Evolutionary conservation across 2,113 vertebrate genomes (phyloP).

Genomic region (Gorsachius goisagi): DNA sequence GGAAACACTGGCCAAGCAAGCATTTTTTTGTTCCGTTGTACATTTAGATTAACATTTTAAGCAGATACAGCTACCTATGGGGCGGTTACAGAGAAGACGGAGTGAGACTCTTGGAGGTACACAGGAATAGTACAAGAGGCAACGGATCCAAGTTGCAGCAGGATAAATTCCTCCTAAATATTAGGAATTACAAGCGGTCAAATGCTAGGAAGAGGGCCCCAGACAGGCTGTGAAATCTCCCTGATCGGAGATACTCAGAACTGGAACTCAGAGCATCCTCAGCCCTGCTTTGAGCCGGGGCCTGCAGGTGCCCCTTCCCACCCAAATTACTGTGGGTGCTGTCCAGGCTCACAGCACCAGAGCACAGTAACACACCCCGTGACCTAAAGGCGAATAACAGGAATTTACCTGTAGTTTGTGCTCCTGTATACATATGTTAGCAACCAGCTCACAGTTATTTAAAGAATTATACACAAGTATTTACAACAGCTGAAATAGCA

Average conservation of each 20-base stretch:
- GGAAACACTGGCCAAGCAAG: neutral
- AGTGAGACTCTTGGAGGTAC: neutral
- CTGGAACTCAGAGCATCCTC: neutral
- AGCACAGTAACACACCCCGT: fast-evolving
- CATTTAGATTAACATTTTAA: neutral
- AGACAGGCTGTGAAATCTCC: neutral
- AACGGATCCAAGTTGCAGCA: fast-evolving
- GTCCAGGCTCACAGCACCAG: neutral
- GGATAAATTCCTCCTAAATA: neutral
- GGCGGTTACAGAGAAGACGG: neutral
- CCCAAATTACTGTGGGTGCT: neutral
- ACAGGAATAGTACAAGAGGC: neutral
- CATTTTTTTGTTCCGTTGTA: neutral
- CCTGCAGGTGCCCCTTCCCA: neutral
- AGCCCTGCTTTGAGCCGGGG: neutral
- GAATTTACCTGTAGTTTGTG: fast-evolving
- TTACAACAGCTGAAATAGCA: neutral
- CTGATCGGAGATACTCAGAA: neutral
- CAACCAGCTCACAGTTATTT: neutral
- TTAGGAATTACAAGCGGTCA: neutral
- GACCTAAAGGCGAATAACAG: neutral
- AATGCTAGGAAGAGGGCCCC: fast-evolving
- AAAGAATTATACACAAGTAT: neutral
- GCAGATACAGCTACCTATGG: neutral
- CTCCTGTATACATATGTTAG: fast-evolving